phyloP scores from a whole-genome alignment of 2,113 vertebrate genomes.

The Delphinapterus leucas region DNA sequence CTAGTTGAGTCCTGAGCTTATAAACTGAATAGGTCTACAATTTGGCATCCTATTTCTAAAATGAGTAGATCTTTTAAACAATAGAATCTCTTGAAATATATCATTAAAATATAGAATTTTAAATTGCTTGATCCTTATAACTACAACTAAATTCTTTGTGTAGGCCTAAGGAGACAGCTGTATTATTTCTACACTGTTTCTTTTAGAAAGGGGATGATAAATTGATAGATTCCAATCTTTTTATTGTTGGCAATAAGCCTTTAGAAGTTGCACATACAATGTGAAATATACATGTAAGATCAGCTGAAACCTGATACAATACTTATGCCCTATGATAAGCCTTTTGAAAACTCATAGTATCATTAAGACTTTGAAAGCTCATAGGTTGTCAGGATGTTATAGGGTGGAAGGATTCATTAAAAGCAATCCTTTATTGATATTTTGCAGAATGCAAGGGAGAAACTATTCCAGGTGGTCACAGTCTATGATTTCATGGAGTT shows the following conservation, averaged over 20 bases:
- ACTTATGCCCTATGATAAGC: neutral
- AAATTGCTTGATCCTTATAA: neutral
- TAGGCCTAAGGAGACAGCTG: neutral
- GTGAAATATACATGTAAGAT: neutral
- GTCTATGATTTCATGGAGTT: neutral
- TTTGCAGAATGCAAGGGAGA: neutral
- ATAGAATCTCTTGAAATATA: neutral
- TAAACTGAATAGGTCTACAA: neutral
- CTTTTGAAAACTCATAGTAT: conserved; percentile 6
- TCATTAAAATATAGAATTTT: conserved; percentile 15
- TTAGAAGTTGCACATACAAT: neutral
- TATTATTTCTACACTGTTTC: neutral
- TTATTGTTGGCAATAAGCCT: neutral
- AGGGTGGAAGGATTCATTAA: neutral
- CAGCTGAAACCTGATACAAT: neutral
- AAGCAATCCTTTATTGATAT: neutral
- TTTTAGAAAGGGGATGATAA: neutral
- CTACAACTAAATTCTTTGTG: neutral
- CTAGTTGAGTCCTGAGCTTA: neutral
- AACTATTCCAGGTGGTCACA: neutral
- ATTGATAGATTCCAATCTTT: neutral
- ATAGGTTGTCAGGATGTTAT: neutral
- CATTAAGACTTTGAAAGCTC: neutral
- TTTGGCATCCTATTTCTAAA: neutral
- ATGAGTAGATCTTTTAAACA: neutral